Evolutionary conservation across 2,113 vertebrate species (phyloP), one percentile per base, ranked within the genome.

Genomic region (Callaeas wilsoni): DNA sequence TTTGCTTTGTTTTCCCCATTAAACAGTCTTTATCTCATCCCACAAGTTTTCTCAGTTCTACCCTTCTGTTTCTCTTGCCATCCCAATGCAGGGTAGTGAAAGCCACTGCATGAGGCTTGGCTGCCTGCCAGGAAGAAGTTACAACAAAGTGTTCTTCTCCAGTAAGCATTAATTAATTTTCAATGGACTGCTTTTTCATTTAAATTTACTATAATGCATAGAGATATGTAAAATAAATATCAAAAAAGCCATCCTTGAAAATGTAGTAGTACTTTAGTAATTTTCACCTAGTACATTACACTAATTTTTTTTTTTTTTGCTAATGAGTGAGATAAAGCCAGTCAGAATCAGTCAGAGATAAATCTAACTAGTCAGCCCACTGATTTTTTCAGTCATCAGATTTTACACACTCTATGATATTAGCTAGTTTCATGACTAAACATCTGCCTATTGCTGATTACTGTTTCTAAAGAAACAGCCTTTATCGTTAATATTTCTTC

Each of bases 81-180:
- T 50, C 30, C 7, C 9, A 20, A 8, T 7, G 9, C 0, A 5
- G 3, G 10, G 11, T 12, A 4, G 12, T 23, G 7, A 53, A 5
- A 42, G 3, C 0, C 4, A 21, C 26, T 42, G 16, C 2, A 2
- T 37, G 17, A 33, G 17, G 20, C 30, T 71, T 29, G 75, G 62
- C 27, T 6, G 2, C 53, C 13, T 22, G 42, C 8, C 53, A 53
- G 27, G 16, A 41, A n/a, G n/a, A n/a, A n/a, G n/a, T n/a, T n/a
- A 15, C 25, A 80, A 65, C 32, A 37, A 33, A 35, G 4, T 13
- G 19, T 60, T 80, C 50, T 86, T 73, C 41, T 60, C 35, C 18
- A 46, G 25, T n/a, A 94, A 57, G 14, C 47, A 65, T 23, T 44
- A 47, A 77, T 35, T 50, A 53, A 82, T 73, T 56, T 64, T 55